Evolutionary conservation across 2,797 vertebrate species (phyloP).

Genomic region (Pseudocheirus occidentalis): DNA sequence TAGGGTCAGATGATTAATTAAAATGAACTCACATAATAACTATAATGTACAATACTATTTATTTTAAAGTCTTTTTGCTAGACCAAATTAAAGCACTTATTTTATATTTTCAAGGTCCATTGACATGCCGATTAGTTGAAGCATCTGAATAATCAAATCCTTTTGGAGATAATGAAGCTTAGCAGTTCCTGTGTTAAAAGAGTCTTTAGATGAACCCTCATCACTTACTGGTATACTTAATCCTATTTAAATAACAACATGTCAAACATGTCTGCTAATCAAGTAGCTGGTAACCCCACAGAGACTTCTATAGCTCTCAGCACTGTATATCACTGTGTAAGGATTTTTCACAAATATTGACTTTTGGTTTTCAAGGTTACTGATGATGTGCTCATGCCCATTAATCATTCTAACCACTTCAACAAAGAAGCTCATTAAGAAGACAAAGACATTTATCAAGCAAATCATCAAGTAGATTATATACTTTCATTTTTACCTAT

Average conservation of each 20-base stretch:
- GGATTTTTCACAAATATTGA: conserved; percentile 82
- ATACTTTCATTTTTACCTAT: conserved; percentile 73
- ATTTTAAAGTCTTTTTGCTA: conserved; percentile 54
- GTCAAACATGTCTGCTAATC: conserved; percentile 77
- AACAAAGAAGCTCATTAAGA: conserved; percentile 80
- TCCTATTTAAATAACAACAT: conserved; percentile 83
- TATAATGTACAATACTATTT: conserved; percentile 47
- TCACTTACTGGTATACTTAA: conserved; percentile 74
- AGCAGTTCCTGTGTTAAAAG: conserved; percentile 66
- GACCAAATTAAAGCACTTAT: conserved; percentile 57
- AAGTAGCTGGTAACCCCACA: conserved; percentile 69
- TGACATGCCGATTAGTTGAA: conserved; percentile 59
- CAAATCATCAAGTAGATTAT: conserved; percentile 78
- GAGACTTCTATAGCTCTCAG: conserved; percentile 77
- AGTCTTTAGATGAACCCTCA: conserved; percentile 49
- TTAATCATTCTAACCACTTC: conserved; percentile 74
- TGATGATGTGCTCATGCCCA: conserved; percentile 73
- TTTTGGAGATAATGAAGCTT: conserved; percentile 65
- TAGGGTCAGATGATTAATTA: conserved; percentile 55
- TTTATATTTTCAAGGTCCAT: conserved; percentile 34
- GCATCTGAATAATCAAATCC: conserved; percentile 62
- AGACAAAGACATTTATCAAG: conserved; percentile 84
- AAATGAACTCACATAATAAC: conserved; percentile 55
- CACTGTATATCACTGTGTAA: conserved; percentile 63
- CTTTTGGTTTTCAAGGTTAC: conserved; percentile 84